These are phyloP conservation scores for Misgurnus anguillicaudatus DNA, from an alignment of 2,113 vertebrate species.

Conservation along the genomic window DNA sequence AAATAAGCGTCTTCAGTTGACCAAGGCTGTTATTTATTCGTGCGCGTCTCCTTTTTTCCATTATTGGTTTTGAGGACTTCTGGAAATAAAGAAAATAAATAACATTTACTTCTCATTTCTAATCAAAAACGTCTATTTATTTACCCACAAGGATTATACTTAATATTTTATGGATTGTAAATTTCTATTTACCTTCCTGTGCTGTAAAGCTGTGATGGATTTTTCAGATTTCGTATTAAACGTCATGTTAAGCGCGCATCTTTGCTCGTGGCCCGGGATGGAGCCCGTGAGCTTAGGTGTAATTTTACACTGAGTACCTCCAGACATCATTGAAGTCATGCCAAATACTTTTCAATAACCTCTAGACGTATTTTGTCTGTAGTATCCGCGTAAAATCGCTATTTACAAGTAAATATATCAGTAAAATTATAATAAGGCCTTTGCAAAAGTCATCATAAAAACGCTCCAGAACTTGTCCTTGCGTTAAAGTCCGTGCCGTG, in stretches of 20 bases:
- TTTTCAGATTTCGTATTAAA: constrained; percentile 79
- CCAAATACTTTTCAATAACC: background rate
- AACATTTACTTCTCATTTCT: background rate
- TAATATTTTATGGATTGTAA: background rate
- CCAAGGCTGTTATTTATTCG: constrained; percentile 88
- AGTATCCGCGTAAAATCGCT: background rate
- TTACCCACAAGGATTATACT: background rate
- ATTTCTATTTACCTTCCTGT: constrained; percentile 81
- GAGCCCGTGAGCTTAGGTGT: constrained; percentile 81
- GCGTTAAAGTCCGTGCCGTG: background rate
- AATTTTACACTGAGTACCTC: constrained; percentile 81
- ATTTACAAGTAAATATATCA: background rate
- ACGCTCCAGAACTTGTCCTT: background rate
- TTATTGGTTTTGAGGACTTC: constrained; percentile 88
- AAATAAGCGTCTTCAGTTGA: constrained; percentile 87
- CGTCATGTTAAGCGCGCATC: constrained; percentile 47
- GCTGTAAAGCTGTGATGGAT: constrained; percentile 79
- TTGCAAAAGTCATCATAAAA: background rate
- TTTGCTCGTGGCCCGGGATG: constrained; percentile 66
- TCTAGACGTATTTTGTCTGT: too few relatives aligned
- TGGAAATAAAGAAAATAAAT: background rate
- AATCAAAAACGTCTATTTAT: background rate
- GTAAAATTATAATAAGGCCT: background rate
- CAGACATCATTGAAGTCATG: constrained; percentile 79
- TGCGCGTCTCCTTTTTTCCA: constrained; percentile 88